A percentile compares a stretch with the other conserved stretches of the same genome.
Conservation (phyloP, 2,113 vertebrate species). For the Dicaeum eximium region DNA sequence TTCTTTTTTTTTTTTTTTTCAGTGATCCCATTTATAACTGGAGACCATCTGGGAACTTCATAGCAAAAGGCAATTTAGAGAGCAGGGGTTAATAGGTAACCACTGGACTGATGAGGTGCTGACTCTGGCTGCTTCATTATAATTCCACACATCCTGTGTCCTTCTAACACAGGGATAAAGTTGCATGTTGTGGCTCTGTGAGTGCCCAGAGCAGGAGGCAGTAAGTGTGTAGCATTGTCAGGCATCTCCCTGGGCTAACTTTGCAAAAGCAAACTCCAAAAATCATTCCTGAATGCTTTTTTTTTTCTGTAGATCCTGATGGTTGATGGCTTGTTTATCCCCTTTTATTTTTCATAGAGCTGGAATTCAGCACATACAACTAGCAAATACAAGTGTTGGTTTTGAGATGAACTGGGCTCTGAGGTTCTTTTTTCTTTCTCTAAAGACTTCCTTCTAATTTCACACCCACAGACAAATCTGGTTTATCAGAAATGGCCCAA, state of each 20-base stretch:
- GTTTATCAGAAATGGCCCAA: neutral
- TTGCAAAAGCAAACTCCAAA: neutral
- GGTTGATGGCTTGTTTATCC: accelerated
- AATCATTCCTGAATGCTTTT: neutral
- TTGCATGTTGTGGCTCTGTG: neutral
- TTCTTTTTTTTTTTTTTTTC: neutral
- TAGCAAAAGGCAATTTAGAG: neutral
- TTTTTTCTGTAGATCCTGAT: neutral
- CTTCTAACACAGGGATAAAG: neutral
- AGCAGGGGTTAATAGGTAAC: neutral
- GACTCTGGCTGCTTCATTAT: neutral
- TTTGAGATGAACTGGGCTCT: neutral
- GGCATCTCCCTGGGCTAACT: neutral
- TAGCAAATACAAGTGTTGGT: neutral
- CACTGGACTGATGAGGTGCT: neutral
- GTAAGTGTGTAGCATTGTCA: neutral
- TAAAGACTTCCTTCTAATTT: neutral
- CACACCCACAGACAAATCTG: neutral
- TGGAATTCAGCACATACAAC: neutral
- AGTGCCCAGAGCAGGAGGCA: neutral
- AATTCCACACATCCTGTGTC: neutral
- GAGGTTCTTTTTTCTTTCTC: neutral
- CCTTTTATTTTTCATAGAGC: too few species aligned
- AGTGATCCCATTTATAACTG: neutral
- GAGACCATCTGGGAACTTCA: neutral